phyloP scores from a whole-genome alignment of 2,888 invertebrate genomes.

The Drosophila helvetica region DNA sequence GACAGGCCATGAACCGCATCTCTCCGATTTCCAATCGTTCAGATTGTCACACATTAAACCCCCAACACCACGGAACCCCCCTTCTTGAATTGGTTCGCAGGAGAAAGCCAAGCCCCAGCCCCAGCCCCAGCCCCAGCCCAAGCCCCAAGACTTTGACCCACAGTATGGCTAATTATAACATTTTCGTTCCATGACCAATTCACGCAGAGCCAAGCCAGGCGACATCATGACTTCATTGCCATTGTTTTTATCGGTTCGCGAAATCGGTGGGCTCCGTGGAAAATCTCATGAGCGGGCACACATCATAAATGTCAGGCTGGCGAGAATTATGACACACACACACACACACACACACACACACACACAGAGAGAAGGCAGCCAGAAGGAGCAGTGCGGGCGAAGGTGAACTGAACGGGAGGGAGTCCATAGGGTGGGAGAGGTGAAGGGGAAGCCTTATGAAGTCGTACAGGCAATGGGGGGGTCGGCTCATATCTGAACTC shows the following conservation, averaged over 20 bases:
- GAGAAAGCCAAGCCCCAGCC: slow-evolving; percentile 1
- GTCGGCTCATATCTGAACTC: slow-evolving; percentile 65
- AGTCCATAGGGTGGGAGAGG: slow-evolving; percentile 8
- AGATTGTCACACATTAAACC: too few species aligned
- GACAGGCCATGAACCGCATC: too few species aligned
- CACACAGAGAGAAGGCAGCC: not conserved
- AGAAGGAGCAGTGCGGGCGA: not conserved
- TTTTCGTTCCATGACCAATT: slow-evolving; percentile 58
- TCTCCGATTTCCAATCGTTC: too few species aligned
- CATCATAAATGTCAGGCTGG: slow-evolving; percentile 81
- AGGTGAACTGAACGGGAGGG: slow-evolving; percentile 4
- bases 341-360: slow-evolving; percentile 11
- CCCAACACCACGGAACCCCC: too few species aligned
- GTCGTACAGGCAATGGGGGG: slow-evolving; percentile 55
- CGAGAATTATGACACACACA: slow-evolving; percentile 74
- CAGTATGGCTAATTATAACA: slow-evolving; percentile 40
- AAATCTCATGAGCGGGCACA: slow-evolving; percentile 71
- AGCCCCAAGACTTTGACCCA: not conserved
- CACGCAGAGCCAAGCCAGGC: slow-evolving; percentile 27
- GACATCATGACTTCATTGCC: slow-evolving; percentile 67
- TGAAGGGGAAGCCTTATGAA: slow-evolving; percentile 53
- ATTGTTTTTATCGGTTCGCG: slow-evolving; percentile 65
- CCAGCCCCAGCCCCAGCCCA: not conserved
- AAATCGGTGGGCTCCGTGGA: slow-evolving; percentile 54
- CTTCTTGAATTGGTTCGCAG: not conserved